These are phyloP conservation scores for Macaria liturata DNA, from an alignment of 2,888 invertebrate genomes.

Conservation along the genomic window DNA sequence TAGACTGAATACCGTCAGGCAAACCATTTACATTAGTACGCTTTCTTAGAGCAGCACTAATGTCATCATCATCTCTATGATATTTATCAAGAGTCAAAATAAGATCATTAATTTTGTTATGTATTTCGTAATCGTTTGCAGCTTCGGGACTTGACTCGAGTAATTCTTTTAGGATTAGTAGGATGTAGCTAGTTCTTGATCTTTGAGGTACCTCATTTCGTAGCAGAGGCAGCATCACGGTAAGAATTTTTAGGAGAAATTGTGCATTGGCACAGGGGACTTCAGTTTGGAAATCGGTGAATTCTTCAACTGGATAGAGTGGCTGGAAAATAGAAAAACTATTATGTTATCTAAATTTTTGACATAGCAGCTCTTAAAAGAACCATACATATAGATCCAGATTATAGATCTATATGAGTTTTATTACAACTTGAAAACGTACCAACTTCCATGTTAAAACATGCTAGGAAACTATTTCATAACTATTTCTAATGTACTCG, in stretches of 20 bases:
- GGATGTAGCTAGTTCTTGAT: slow-evolving; percentile 16
- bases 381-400: no score
- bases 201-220: slow-evolving; percentile 20
- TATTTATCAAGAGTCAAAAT: slow-evolving; percentile 30
- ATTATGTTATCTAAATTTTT: not conserved
- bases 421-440: no score
- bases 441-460: no score
- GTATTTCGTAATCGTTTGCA: slow-evolving; percentile 21
- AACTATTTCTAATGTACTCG: no score
- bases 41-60: slow-evolving; percentile 2
- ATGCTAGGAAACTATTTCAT: no score
- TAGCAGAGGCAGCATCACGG: slow-evolving; percentile 22
- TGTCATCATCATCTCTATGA: not conserved
- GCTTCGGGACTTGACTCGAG: slow-evolving; percentile 18
- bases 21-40: not conserved
- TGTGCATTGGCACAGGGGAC: slow-evolving; percentile 21
- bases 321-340: not conserved
- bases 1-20: slow-evolving; percentile 25
- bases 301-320: not conserved
- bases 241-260: slow-evolving; percentile 18
- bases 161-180: slow-evolving; percentile 22
- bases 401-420: no score
- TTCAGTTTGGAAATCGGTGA: slow-evolving; percentile 5
- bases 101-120: slow-evolving; percentile 29
- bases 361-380: no score